Evolutionary conservation across 1,140 invertebrate species (phyloP), one percentile per base, ranked within the genome.

Genomic region (Magallana gigas): DNA sequence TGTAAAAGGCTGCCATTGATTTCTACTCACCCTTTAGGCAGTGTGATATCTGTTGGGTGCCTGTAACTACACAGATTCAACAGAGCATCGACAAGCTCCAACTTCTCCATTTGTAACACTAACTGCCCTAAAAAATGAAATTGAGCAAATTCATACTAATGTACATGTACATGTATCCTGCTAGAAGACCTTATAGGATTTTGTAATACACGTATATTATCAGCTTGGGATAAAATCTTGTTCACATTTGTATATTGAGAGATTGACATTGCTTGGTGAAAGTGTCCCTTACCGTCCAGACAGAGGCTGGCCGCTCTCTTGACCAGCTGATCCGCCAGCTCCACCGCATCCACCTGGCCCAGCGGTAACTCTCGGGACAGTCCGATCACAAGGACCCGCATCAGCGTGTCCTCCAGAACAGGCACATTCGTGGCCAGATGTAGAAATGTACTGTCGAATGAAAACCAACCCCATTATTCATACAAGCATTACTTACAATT

Each of bases 1-100:
- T 48, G 36, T 48, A 48, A 48, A 48, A 48, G 36, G 36, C 36
- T 48, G 36, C 5, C 36, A 48, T 0, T 48, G 5, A 48, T 48
- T 11, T n/a, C 60, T n/a, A 88, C 92, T 90, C 80, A 95, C 92
- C 94, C 97, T 4, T 96, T 93, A 0, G 98, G 98, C 84, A 99
- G 95, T 23, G 96, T 96, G 88, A 99, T 98, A 92, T 98, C 98
- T 92, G 98, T 98, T 0, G 98, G 98, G 94, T 98, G 97, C 92
- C 97, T 97, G 95, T 99, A 99, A 87, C 97, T 96, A 92, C 97
- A 97, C 87, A 98, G 96, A 93, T 98, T 97, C 91, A 99, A 98
- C 90, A 99, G 96, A 80, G 98, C 96, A 92, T 99, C 97, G 14
- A 99, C 96, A 7, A 99, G 96, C 90, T 99, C 97, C 14, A 97